Evolutionary conservation across 2,797 vertebrate species (phyloP), one percentile per base, ranked within the genome.

Genomic region (Sebastolobus altivelis): DNA sequence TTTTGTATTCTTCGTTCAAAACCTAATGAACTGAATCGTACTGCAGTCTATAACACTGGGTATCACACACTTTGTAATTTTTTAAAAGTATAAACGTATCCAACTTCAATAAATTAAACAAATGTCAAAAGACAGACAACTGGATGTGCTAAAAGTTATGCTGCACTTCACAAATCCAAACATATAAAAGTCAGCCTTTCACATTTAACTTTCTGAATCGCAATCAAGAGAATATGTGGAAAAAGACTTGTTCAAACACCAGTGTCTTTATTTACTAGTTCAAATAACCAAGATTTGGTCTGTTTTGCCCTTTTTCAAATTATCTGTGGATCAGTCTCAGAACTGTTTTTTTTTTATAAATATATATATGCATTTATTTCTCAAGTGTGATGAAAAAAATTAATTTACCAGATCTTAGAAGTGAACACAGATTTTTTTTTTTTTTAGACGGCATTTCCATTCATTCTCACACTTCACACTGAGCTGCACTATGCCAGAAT

Each of bases 401-500:
- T 46, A 83, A 79, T 82, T 86, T 85, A 80, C 22, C n/a, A 75
- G 54, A 85, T 81, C 79, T 88, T 80, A 79, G 70, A 85, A 82
- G 68, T 63, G 62, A 84, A 81, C 76, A 80, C 70, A 84, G 37
- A 81, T 85, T 89, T 85, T 86, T 82, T 46, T 31, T 31, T 35
- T 88, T 88, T 86, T 83, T n/a, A 85, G 71, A 74, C 65, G 73
- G 56, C 72, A 70, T 84, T 88, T 88, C 71, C 69, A 83, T 89
- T 91, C 76, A 87, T 89, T 83, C 87, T 84, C 87, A 87, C 84
- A 82, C 80, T 87, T 89, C 82, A 87, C 75, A 79, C 80, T 80
- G 58, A 85, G 74, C 88, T 88, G 85, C 87, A 75, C 88, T 82
- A 78, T 88, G 90, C 85, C 90, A 90, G 80, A 89, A 89, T 81